phyloP scores from a whole-genome alignment of 2,797 vertebrate genomes.

The Ceyx erithaca region DNA sequence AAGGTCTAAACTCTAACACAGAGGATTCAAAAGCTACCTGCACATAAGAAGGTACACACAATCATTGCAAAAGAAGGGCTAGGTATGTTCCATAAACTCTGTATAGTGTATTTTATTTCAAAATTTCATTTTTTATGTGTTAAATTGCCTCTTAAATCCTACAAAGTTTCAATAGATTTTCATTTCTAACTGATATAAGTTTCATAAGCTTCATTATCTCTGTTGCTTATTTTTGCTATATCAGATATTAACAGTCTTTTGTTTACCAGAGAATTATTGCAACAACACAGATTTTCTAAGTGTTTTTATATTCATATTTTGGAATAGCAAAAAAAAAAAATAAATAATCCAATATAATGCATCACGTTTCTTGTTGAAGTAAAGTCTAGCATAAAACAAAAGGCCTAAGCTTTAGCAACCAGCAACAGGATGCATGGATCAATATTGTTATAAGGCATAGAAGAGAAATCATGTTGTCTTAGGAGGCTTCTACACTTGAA shows the following conservation, averaged over 20 bases:
- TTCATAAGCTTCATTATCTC: neutral
- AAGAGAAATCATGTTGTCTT: neutral
- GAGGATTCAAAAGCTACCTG: neutral
- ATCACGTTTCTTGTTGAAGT: neutral
- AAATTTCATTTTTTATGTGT: neutral
- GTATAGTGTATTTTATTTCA: neutral
- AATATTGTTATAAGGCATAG: neutral
- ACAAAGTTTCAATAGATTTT: neutral
- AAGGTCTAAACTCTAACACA: neutral
- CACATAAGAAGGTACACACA: neutral
- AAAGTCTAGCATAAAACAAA: neutral
- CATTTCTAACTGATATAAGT: neutral
- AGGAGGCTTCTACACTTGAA: neutral
- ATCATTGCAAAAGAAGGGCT: neutral
- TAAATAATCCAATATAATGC: rapidly evolving
- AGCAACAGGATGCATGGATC: neutral
- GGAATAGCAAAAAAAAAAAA: neutral
- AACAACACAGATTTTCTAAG: neutral
- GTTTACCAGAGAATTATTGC: neutral
- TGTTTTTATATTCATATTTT: neutral
- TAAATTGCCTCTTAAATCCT: neutral
- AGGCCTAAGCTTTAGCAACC: neutral
- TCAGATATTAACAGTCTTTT: neutral
- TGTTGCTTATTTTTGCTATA: neutral
- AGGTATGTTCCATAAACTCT: neutral